A percentile compares a stretch with the other conserved stretches of the same genome.
phyloP scores from a whole-genome alignment of 2,797 vertebrate genomes.

The Muscicapa comitata region DNA sequence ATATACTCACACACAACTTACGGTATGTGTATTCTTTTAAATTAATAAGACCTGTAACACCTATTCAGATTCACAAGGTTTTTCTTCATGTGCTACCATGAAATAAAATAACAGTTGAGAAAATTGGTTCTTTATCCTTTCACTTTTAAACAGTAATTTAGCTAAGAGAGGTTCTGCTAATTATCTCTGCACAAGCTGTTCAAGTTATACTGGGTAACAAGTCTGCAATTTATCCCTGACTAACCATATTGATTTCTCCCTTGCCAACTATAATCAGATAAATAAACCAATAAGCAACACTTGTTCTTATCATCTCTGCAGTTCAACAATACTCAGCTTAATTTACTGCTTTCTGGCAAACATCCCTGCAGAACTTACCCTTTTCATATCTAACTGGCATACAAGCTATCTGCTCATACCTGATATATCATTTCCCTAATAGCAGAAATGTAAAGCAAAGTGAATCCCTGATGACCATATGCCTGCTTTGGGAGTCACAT shows the following conservation, averaged over 20 bases:
- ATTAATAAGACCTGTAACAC: neutral
- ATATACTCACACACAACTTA: neutral
- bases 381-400: neutral
- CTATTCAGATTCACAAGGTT: neutral
- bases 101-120: neutral
- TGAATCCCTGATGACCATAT: neutral
- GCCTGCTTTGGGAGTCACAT: neutral
- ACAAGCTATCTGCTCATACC: neutral
- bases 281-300: conserved; percentile 33
- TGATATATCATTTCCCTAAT: neutral
- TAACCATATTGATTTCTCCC: conserved; percentile 52
- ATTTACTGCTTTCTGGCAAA: conserved; percentile 2
- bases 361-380: neutral
- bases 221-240: conserved; percentile 25
- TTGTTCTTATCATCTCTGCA: conserved; percentile 10
- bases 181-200: conserved; percentile 12
- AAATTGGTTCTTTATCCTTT: neutral
- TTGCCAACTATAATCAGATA: conserved; percentile 29
- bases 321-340: neutral
- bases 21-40: neutral
- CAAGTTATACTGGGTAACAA: conserved; percentile 8
- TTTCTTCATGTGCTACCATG: neutral
- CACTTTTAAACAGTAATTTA: conserved; percentile 28
- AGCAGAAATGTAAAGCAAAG: conserved; percentile 12
- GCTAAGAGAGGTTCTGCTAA: conserved; percentile 26